These are phyloP conservation scores for Anser cygnoides DNA, from an alignment of 2,113 vertebrate species.

Conservation along the genomic window DNA sequence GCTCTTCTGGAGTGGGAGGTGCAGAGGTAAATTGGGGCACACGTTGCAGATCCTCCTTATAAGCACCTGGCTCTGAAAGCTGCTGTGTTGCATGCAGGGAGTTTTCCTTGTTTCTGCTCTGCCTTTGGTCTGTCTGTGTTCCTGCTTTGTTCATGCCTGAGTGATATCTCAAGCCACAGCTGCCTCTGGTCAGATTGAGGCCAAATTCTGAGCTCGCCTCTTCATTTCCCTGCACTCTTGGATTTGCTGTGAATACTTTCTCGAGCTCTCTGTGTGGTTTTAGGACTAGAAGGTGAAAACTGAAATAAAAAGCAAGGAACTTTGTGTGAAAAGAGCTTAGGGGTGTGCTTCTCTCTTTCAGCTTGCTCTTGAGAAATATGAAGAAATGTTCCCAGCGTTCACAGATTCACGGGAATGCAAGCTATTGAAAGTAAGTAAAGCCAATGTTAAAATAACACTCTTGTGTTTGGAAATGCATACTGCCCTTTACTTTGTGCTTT, in stretches of 20 bases:
- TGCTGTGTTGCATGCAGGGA: background rate
- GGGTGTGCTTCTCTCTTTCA: conserved; percentile 51
- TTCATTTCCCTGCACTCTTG: background rate
- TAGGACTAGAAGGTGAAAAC: background rate
- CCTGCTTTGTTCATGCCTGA: background rate
- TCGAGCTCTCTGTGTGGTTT: accelerated
- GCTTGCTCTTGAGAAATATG: conserved; percentile 96
- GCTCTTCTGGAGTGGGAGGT: background rate
- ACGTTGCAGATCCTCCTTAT: background rate
- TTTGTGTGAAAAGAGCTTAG: background rate
- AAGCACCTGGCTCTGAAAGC: background rate
- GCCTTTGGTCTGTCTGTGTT: background rate
- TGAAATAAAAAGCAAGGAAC: accelerated
- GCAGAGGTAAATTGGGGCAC: background rate
- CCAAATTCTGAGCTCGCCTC: background rate
- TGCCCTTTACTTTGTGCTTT: background rate
- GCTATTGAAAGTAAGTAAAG: conserved; percentile 88
- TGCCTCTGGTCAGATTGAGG: background rate
- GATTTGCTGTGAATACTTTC: background rate
- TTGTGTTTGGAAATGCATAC: accelerated
- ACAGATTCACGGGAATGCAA: conserved; percentile 98
- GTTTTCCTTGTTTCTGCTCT: background rate
- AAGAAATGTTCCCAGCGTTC: conserved; percentile 99
- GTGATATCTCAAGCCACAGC: too few species aligned
- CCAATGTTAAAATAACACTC: background rate